phyloP scores from a whole-genome alignment of 2,797 vertebrate genomes.

The Knipowitschia caucasica region DNA sequence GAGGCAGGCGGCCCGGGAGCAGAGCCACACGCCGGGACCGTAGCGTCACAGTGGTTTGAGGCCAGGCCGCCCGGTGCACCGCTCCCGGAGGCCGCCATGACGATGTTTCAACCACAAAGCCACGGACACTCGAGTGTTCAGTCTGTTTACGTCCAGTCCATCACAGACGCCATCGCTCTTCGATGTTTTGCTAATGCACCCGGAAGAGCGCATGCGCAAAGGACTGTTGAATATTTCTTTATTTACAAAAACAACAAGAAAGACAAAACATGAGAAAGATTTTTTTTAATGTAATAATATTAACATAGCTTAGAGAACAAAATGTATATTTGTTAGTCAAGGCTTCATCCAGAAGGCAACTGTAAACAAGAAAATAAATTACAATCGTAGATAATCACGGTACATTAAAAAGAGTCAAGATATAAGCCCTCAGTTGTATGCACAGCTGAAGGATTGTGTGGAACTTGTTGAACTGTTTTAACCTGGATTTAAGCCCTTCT shows the following conservation, averaged over 20 bases:
- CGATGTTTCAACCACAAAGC: background rate
- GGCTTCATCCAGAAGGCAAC: no score
- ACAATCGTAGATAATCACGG: no score
- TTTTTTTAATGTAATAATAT: background rate
- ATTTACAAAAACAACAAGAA: conserved; percentile 9
- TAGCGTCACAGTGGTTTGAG: conserved; percentile 64
- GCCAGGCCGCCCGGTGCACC: conserved; percentile 44
- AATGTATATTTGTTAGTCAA: no score
- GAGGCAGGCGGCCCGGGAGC: conserved; percentile 49
- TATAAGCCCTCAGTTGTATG: no score
- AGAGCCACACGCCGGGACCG: conserved; percentile 64
- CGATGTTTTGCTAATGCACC: conserved; percentile 20
- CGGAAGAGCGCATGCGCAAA: conserved; percentile 31
- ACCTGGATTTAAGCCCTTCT: no score
- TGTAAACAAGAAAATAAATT: no score
- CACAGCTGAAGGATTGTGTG: no score
- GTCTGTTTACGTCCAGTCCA: conserved; percentile 53
- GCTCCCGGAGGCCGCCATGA: conserved; percentile 65
- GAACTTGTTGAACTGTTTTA: no score
- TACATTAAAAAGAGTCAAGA: no score
- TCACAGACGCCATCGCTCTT: conserved; percentile 45
- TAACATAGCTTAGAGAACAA: background rate
- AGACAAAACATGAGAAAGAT: background rate
- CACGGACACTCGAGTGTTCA: background rate
- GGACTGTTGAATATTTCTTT: conserved; percentile 29